phyloP scores from a whole-genome alignment of 2,113 vertebrate genomes.

The Galeopterus variegatus region DNA sequence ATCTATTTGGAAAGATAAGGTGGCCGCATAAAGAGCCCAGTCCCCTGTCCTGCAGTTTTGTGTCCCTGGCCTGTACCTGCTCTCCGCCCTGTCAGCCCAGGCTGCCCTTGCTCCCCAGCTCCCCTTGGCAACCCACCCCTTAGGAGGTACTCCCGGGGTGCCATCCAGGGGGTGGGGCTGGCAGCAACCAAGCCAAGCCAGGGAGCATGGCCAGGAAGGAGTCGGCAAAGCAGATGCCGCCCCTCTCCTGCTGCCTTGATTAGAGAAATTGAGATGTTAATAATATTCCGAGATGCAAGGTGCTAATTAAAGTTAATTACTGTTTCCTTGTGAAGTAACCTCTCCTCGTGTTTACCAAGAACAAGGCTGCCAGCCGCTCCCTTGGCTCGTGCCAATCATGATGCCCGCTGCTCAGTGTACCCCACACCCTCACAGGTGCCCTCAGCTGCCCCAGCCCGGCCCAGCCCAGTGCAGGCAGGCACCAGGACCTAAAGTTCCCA shows the following conservation, averaged over 20 bases:
- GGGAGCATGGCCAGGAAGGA: constrained; percentile 80
- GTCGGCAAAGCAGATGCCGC: constrained; percentile 79
- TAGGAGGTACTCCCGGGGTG: constrained; percentile 57
- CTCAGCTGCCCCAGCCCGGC: constrained; percentile 57
- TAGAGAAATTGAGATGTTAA: constrained; percentile 88
- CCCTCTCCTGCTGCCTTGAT: constrained; percentile 86
- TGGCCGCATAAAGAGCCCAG: not conserved
- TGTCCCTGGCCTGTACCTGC: not conserved
- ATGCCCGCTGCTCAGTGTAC: constrained; percentile 69
- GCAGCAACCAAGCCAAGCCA: constrained; percentile 70
- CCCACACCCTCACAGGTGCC: constrained; percentile 76
- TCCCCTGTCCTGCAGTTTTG: not conserved
- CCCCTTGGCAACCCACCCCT: constrained; percentile 48
- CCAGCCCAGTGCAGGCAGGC: not conserved
- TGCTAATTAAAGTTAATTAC: constrained; percentile 88
- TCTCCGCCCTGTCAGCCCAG: constrained; percentile 26
- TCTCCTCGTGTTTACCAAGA: constrained; percentile 86
- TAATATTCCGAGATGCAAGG: constrained; percentile 87
- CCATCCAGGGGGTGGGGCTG: constrained; percentile 32
- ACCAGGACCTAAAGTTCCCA: not conserved
- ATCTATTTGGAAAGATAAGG: not conserved
- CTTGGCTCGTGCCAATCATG: constrained; percentile 83
- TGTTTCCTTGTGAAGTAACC: constrained; percentile 88
- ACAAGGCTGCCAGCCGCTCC: constrained; percentile 82
- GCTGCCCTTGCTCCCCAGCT: not conserved